A percentile compares a stretch with the other conserved stretches of the same genome.
Evolutionary conservation across 2,113 vertebrate genomes (phyloP).

Genomic region (human): GRCh38 chr13:99847001-99847500

Average conservation of each 20-base stretch:
- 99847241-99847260: background rate
- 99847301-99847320: background rate
- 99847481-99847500: conserved; percentile 36
- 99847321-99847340: conserved; percentile 38
- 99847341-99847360: conserved; percentile 65
- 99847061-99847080: background rate
- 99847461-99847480: conserved; percentile 45
- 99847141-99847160: background rate
- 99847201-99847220: background rate
- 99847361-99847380: conserved; percentile 68
- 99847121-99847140: background rate
- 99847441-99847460: conserved; percentile 4
- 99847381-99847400: conserved; percentile 69
- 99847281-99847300: background rate
- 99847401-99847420: conserved; percentile 74
- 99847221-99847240: background rate
- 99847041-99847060: background rate
- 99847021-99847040: background rate
- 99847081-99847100: background rate
- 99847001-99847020: background rate
- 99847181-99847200: conserved; percentile 9
- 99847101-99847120: background rate
- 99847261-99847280: background rate
- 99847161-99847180: background rate
- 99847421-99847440: conserved; percentile 59